phyloP scores from a whole-genome alignment of 1,140 invertebrate genomes.

The Temnothorax curvispinosus region DNA sequence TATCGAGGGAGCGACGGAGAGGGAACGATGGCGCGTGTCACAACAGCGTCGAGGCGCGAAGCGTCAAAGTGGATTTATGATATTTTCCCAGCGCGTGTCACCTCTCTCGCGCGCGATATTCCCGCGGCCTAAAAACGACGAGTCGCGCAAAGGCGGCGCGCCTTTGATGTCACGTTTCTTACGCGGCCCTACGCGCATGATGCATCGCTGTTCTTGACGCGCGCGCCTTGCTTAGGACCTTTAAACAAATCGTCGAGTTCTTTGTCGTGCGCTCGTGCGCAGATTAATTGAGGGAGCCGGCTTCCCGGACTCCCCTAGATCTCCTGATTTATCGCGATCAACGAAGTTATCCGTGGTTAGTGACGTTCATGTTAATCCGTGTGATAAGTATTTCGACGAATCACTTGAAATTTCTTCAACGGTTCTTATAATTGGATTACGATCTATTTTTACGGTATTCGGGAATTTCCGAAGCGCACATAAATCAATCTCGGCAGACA shows the following conservation, averaged over 20 bases:
- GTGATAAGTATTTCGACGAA: neutral
- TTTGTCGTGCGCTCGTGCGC: constrained; percentile 71
- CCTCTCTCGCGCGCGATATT: constrained; percentile 30
- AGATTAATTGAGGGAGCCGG: constrained; percentile 62
- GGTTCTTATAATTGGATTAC: neutral
- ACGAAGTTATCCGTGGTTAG: constrained; percentile 10
- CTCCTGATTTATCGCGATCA: constrained; percentile 38
- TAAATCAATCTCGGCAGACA: constrained; percentile 42
- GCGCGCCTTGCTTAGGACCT: constrained; percentile 74
- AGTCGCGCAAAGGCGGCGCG: constrained; percentile 36
- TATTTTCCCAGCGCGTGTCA: constrained; percentile 79
- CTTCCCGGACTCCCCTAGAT: neutral
- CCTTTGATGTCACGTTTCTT: constrained; percentile 77
- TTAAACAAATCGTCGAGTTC: constrained; percentile 82
- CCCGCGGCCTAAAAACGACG: constrained; percentile 55
- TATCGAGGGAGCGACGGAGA: constrained; percentile 18
- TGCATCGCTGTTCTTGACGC: constrained; percentile 55
- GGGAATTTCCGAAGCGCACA: neutral
- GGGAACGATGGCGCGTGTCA: constrained; percentile 68
- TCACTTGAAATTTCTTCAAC: neutral
- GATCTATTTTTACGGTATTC: neutral
- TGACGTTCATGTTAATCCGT: neutral
- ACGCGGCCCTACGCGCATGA: constrained; percentile 66
- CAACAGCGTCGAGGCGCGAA: constrained; percentile 79
- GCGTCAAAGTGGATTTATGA: constrained; percentile 83